Base-by-base conservation (phyloP, 2,888 invertebrate species). In the Helicoverpa assulta region DNA sequence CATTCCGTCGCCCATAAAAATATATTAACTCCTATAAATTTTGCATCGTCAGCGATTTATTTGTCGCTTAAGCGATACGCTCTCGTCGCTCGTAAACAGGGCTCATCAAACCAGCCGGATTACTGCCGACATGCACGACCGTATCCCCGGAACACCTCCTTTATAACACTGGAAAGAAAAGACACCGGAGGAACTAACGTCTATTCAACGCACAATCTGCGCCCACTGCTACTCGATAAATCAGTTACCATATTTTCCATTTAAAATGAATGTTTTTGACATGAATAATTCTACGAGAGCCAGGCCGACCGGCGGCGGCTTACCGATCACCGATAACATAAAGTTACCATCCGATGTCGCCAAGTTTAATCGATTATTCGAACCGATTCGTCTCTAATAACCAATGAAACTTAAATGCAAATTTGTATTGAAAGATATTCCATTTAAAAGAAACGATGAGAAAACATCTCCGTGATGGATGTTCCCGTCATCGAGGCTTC, bases 11-110 rank as follows among this genome's bases (percentile, higher is more conserved):
- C 62, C 55, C 89, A 91, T 93, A 92, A 93, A 93, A 93, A 92
- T 93, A 92, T 92, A 93, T 92, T 92, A 92, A 92, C 90, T 91
- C 88, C 88, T 89, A 93, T 93, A 93, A 93, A 93, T 93, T 93
- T 90, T 87, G 89, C 91, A 90, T 92, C 92, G 91, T 90, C 91
- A 91, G 91, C 92, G 91, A 93, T 94, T 94, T 93, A 94, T 93
- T 92, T 89, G 82, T 89, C 89, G 88, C 89, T 91, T 87, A 88
- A 90, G 86, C 90, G 92, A 92, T 93, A 92, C 91, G 88, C 89
- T 89, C 85, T 86, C 84, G 82, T 83, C 78, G 89, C 81, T 92
- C 92, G 91, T 94, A 94, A 93, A 93, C 92, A 92, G 90, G 79
- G 85, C 90, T 92, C 92, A 88, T 93, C 92, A 91, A 92, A 89